These are phyloP conservation scores for Collichthys lucidus DNA, from an alignment of 2,113 vertebrate species.

Conservation along the genomic window DNA sequence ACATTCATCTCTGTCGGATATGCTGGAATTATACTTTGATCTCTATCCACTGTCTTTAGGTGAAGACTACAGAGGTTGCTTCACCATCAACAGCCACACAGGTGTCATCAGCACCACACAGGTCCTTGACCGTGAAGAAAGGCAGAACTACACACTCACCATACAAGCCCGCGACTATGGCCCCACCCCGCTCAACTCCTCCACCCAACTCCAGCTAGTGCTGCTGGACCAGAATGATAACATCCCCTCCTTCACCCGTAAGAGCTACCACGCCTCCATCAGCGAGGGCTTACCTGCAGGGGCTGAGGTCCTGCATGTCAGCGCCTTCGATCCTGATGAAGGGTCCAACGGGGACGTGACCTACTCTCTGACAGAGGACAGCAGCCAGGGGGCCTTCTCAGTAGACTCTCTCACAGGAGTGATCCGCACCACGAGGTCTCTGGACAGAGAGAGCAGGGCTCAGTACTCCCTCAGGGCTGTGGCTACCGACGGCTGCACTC, in stretches of 20 bases:
- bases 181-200: slow-evolving; percentile 79
- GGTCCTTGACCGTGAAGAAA: slow-evolving; percentile 89
- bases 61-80: slow-evolving; percentile 85
- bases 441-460: slow-evolving; percentile 88
- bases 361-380: slow-evolving; percentile 86
- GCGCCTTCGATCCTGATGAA: slow-evolving; percentile 87
- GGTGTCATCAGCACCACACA: slow-evolving; percentile 86
- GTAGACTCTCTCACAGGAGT: slow-evolving; percentile 82
- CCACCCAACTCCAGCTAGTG: slow-evolving; percentile 80
- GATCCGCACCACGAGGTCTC: slow-evolving; percentile 78
- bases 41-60: slow-evolving; percentile 70
- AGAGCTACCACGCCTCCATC: slow-evolving; percentile 84
- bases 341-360: slow-evolving; percentile 87
- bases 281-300: slow-evolving; percentile 87
- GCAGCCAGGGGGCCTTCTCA: slow-evolving; percentile 84
- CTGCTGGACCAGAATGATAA: slow-evolving; percentile 95
- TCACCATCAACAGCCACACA: slow-evolving; percentile 86
- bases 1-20: not conserved
- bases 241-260: slow-evolving; percentile 83
- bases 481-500: slow-evolving; percentile 86
- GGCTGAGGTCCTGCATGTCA: slow-evolving; percentile 82
- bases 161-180: slow-evolving; percentile 89
- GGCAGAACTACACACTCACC: slow-evolving; percentile 86
- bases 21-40: not conserved
- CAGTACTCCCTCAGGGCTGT: slow-evolving; percentile 85